These are phyloP conservation scores for Pocota personata DNA, from an alignment of 2,888 invertebrate genomes.

Conservation along the genomic window DNA sequence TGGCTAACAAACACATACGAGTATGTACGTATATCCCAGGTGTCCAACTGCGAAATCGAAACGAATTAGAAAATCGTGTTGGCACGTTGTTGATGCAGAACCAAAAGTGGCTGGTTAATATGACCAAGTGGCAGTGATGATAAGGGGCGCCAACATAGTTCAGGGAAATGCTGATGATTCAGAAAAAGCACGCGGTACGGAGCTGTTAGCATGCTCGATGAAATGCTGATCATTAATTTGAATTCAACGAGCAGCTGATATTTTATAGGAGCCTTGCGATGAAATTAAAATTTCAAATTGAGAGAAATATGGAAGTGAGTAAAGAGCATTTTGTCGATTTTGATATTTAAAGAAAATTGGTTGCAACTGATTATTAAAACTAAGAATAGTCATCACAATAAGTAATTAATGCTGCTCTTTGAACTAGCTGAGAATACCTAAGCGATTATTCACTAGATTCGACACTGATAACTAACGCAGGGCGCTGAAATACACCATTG, in stretches of 20 bases:
- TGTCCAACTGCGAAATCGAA: not conserved
- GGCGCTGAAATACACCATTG: no score
- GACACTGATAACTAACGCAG: no score
- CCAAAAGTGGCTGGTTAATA: slow-evolving; percentile 2
- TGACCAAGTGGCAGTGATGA: not conserved
- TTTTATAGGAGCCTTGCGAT: slow-evolving; percentile 1
- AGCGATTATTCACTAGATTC: no score
- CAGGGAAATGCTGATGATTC: not conserved
- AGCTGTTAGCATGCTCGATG: not conserved
- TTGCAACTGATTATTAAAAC: no score
- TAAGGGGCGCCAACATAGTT: slow-evolving; percentile 27
- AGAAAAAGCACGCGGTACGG: not conserved
- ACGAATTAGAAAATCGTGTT: slow-evolving; percentile 9
- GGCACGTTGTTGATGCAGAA: slow-evolving; percentile 5
- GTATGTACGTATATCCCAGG: slow-evolving; percentile 1
- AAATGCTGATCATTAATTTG: slow-evolving; percentile 20
- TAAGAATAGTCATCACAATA: no score
- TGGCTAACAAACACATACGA: not conserved
- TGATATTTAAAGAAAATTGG: no score
- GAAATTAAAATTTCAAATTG: not conserved
- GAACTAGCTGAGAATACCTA: no score
- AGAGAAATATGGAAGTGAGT: not conserved
- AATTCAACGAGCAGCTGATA: slow-evolving; percentile 16
- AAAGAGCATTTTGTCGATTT: no score
- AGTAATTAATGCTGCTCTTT: no score